These are phyloP conservation scores for Drosophila macrospina DNA, from an alignment of 2,888 invertebrate genomes.

Conservation along the genomic window DNA sequence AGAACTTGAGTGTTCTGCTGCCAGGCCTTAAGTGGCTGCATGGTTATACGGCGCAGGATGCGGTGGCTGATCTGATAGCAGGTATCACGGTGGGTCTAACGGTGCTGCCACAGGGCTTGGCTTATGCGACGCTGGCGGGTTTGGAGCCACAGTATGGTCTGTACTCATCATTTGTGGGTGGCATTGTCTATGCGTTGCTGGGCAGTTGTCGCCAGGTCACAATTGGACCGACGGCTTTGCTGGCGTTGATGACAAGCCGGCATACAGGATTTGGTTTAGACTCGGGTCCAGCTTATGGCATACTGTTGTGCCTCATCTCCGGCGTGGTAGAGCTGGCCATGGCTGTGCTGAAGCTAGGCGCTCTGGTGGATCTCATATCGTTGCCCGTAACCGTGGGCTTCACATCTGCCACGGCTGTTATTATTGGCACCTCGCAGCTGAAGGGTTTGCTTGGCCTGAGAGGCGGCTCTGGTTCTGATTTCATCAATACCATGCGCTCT, in stretches of 20 bases:
- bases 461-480: conserved; percentile 89
- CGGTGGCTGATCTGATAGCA: conserved; percentile 94
- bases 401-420: conserved; percentile 96
- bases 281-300: conserved; percentile 90
- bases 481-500: conserved; percentile 90
- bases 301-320: conserved; percentile 92
- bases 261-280: conserved; percentile 85
- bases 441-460: conserved; percentile 91
- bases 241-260: conserved; percentile 95
- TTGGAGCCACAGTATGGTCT: conserved; percentile 96
- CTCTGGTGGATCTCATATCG: conserved; percentile 95
- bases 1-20: conserved; percentile 62
- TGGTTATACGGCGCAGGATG: conserved; percentile 90
- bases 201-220: conserved; percentile 96
- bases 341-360: conserved; percentile 93
- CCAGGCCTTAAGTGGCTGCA: conserved; percentile 89
- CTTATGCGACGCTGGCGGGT: conserved; percentile 95
- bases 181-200: conserved; percentile 95
- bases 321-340: conserved; percentile 93
- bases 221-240: conserved; percentile 94
- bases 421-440: conserved; percentile 94
- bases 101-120: conserved; percentile 94
- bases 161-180: conserved; percentile 97
- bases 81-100: conserved; percentile 96
- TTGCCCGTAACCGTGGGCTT: conserved; percentile 95